A percentile compares a stretch with the other conserved stretches of the same genome.
These are phyloP conservation scores for Crossocerus cetratus DNA, from an alignment of 2,888 invertebrate species.

Conservation along the genomic window DNA sequence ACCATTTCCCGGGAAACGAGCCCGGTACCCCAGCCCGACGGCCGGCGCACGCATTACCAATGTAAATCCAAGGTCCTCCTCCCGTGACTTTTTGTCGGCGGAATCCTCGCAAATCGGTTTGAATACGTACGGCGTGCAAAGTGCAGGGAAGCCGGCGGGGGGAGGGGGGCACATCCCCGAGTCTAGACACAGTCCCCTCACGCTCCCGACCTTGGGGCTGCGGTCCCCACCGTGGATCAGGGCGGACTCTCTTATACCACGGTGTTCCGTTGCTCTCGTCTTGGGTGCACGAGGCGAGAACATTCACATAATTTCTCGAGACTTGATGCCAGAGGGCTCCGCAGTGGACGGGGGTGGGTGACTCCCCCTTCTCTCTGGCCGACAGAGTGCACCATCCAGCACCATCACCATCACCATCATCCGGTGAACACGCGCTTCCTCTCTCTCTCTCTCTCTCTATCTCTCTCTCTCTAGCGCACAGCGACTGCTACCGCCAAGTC, in stretches of 20 bases:
- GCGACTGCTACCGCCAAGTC: slow-evolving; percentile 66
- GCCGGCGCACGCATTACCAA: slow-evolving; percentile 65
- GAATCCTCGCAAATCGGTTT: slow-evolving; percentile 72
- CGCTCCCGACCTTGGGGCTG: slow-evolving; percentile 51
- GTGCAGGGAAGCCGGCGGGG: slow-evolving; percentile 42
- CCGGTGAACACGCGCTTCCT: neutral
- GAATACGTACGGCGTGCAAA: slow-evolving; percentile 65
- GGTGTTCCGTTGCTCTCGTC: slow-evolving; percentile 44
- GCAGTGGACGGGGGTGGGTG: slow-evolving; percentile 27
- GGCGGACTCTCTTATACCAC: slow-evolving; percentile 11
- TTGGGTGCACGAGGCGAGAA: slow-evolving; percentile 57
- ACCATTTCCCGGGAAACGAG: slow-evolving; percentile 42
- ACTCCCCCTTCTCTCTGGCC: slow-evolving; percentile 9
- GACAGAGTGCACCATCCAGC: slow-evolving; percentile 31
- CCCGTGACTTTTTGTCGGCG: slow-evolving; percentile 68
- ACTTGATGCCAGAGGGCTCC: slow-evolving; percentile 68
- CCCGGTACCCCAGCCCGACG: slow-evolving; percentile 16
- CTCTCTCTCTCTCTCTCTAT: slow-evolving; percentile 43
- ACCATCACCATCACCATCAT: slow-evolving; percentile 48
- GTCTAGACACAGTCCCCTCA: slow-evolving; percentile 63
- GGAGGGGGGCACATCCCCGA: slow-evolving; percentile 36
- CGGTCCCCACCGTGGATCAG: slow-evolving; percentile 1
- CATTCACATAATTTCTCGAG: slow-evolving; percentile 71
- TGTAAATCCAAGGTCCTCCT: slow-evolving; percentile 64
- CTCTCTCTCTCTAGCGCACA: slow-evolving; percentile 52